A percentile compares a stretch with the other conserved stretches of the same genome.
phyloP scores from a whole-genome alignment of 2,888 invertebrate genomes.

The Mesoligia furuncula region DNA sequence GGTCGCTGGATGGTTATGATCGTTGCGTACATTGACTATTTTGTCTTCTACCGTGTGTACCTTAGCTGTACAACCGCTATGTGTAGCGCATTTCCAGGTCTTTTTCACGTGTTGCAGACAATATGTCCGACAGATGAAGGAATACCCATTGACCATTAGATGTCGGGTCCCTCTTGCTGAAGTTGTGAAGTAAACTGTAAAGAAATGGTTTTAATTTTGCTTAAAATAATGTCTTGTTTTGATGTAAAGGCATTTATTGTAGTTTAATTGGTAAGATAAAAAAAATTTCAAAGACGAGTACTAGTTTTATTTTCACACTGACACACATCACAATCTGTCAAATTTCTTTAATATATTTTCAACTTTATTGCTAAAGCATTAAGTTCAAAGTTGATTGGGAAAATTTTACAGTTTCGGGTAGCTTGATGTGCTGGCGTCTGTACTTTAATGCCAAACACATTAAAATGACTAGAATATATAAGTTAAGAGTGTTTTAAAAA shows the following conservation, averaged over 20 bases:
- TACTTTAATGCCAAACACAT: not conserved
- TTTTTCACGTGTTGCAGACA: conserved; percentile 79
- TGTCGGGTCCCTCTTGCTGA: conserved; percentile 79
- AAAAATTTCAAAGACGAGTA: not conserved
- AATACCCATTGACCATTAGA: conserved; percentile 78
- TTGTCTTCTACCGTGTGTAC: conserved; percentile 79
- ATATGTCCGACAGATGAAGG: conserved; percentile 81
- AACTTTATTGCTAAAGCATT: too few species aligned
- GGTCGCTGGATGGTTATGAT: conserved; percentile 73
- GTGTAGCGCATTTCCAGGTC: conserved; percentile 79
- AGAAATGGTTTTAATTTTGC: conserved; percentile 32
- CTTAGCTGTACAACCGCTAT: conserved; percentile 80
- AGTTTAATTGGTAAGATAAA: conserved; percentile 15
- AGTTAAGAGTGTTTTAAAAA: not conserved
- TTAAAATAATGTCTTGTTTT: conserved; percentile 13
- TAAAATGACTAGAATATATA: conserved; percentile 9
- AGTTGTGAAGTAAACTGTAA: conserved; percentile 81
- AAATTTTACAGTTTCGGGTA: too few species aligned
- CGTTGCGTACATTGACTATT: conserved; percentile 75
- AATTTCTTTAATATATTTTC: too few species aligned
- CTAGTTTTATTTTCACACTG: conserved; percentile 23
- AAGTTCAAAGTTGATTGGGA: too few species aligned
- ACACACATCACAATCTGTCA: too few species aligned
- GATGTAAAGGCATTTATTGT: not conserved
- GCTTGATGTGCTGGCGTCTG: too few species aligned